Evolutionary conservation across 2,888 invertebrate species (phyloP).

Genomic region (Biston betularia): DNA sequence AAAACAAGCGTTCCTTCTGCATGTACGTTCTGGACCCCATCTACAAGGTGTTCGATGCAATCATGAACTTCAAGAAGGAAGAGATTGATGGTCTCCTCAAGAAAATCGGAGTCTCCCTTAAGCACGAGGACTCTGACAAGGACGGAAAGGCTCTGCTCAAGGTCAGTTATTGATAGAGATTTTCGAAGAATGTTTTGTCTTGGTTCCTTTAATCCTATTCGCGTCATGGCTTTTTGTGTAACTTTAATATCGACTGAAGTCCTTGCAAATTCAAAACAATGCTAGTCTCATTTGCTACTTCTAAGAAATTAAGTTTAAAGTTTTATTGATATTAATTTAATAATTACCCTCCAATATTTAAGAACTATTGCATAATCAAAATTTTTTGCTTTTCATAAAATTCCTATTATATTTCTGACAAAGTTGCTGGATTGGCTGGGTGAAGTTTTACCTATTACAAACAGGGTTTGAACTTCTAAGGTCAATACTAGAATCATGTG

Average conservation of each 20-base stretch:
- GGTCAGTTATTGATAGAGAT: conserved; percentile 67
- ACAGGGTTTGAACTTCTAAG: neutral
- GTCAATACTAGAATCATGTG: neutral
- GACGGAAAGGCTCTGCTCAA: conserved; percentile 98
- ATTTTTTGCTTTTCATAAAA: too few species aligned
- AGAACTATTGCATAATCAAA: too few species aligned
- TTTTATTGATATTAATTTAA: too few species aligned
- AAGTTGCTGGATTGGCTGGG: too few species aligned
- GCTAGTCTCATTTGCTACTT: too few species aligned
- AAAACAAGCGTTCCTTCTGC: conserved; percentile 98
- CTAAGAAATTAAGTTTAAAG: too few species aligned
- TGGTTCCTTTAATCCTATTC: too few species aligned
- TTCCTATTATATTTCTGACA: too few species aligned
- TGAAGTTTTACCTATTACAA: neutral
- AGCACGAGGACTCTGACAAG: conserved; percentile 98
- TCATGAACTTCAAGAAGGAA: conserved; percentile 98
- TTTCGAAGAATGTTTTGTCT: neutral
- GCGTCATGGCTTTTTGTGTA: too few species aligned
- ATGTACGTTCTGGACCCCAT: conserved; percentile 99
- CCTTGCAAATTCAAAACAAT: too few species aligned
- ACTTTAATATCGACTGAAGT: too few species aligned
- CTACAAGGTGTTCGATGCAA: conserved; percentile 94
- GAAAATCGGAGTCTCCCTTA: conserved; percentile 96
- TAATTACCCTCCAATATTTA: too few species aligned
- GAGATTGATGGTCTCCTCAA: conserved; percentile 95